Evolutionary conservation across 64 coral and sea anemone genomes (phyloP).

Genomic region (Porites lutea): DNA sequence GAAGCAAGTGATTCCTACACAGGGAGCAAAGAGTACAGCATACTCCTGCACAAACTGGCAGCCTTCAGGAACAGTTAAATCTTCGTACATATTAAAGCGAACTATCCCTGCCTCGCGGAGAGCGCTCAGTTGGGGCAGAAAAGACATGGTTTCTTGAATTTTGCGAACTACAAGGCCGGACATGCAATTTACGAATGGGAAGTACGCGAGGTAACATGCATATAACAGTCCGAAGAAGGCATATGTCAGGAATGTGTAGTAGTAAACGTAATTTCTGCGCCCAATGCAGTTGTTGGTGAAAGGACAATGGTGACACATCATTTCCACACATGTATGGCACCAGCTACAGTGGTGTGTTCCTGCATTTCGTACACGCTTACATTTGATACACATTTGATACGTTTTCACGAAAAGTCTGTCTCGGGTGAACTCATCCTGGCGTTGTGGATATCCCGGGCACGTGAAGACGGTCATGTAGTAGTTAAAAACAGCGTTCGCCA

Average conservation of each 20-base stretch:
- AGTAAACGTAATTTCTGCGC: constrained; percentile 87
- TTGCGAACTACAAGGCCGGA: constrained; percentile 33
- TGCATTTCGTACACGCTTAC: constrained; percentile 76
- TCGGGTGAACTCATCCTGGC: constrained; percentile 74
- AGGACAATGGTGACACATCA: constrained; percentile 99
- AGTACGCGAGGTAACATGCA: constrained; percentile 82
- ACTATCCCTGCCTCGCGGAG: constrained; percentile 32
- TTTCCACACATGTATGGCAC: constrained; percentile 87
- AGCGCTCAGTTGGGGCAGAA: constrained; percentile 13
- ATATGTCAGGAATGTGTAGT: constrained; percentile 80
- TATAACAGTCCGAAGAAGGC: constrained; percentile 85
- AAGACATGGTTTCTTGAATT: constrained; percentile 40
- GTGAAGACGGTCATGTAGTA: constrained; percentile 80
- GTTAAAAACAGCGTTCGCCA: constrained; percentile 57
- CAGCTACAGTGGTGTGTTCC: constrained; percentile 96
- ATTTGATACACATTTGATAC: constrained; percentile 88
- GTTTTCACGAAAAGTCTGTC: constrained; percentile 81
- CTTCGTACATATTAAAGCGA: constrained; percentile 1
- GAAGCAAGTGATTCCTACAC: constrained; percentile 64
- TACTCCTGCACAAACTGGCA: constrained; percentile 66
- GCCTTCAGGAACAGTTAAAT: constrained; percentile 27
- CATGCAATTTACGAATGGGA: constrained; percentile 82
- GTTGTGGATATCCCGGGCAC: constrained; percentile 81
- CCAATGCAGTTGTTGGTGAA: constrained; percentile 99
- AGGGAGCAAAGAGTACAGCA: constrained; percentile 70